Conservation (phyloP, 2,797 vertebrate genomes). For the Mus caroli region DNA sequence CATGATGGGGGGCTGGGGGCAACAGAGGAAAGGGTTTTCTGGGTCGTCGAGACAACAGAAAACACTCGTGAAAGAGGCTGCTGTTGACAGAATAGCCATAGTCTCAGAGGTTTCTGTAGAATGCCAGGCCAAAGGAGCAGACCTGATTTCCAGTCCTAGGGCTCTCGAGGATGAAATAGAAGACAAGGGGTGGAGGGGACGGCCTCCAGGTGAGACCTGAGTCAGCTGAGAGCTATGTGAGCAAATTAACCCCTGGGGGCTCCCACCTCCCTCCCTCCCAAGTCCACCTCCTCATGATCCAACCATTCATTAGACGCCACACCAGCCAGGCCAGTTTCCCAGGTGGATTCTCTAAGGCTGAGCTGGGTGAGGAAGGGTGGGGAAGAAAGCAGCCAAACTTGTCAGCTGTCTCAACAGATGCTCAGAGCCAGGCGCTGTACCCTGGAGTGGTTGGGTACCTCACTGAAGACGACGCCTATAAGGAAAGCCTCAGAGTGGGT, state of each 20-base stretch:
- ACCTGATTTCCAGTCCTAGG: constrained; percentile 8
- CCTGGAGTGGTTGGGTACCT: neutral
- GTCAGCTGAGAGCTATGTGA: constrained; percentile 75
- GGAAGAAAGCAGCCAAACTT: constrained; percentile 45
- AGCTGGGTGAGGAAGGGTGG: constrained; percentile 72
- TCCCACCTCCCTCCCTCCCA: constrained; percentile 37
- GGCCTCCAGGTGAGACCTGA: constrained; percentile 61
- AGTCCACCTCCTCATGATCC: constrained; percentile 70
- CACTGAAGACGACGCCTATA: neutral
- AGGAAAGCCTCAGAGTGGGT: neutral
- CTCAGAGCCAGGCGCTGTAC: neutral
- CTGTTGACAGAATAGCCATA: neutral
- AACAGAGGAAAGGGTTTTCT: neutral
- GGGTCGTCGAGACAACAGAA: neutral
- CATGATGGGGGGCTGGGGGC: neutral
- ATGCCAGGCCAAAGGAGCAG: neutral
- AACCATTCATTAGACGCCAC: constrained; percentile 78
- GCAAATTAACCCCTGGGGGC: constrained; percentile 70
- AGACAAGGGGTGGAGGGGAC: neutral
- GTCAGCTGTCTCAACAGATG: constrained; percentile 1
- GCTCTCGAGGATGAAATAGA: neutral
- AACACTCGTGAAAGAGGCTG: neutral
- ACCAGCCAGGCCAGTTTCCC: constrained; percentile 76
- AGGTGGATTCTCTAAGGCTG: constrained; percentile 53
- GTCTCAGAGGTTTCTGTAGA: neutral